Evolutionary conservation across 1,140 invertebrate genomes (phyloP).

Genomic region (Rhizoglyphus robini): DNA sequence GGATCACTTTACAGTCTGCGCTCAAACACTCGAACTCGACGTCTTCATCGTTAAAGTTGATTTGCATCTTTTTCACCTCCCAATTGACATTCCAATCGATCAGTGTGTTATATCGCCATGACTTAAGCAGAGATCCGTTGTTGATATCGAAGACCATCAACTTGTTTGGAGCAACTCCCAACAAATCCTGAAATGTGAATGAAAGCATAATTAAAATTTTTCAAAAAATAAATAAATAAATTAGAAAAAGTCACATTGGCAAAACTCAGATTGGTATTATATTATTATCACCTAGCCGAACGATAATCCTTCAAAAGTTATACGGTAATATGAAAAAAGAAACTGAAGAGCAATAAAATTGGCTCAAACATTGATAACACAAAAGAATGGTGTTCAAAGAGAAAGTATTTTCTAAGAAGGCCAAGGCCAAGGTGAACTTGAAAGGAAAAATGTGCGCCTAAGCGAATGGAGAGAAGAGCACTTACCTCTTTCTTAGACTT

Average conservation of each 20-base stretch:
- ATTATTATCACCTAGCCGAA: constrained; percentile 18
- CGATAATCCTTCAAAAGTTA: too few relatives aligned
- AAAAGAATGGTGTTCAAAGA: neutral
- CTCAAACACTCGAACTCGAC: constrained; percentile 85
- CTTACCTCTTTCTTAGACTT: constrained; percentile 38
- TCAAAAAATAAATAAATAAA: neutral
- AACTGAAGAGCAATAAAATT: too few relatives aligned
- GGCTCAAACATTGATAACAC: neutral
- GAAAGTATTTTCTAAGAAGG: neutral
- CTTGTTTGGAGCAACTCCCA: constrained; percentile 86
- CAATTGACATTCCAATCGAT: constrained; percentile 99
- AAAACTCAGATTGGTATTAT: neutral
- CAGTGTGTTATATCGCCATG: constrained; percentile 93
- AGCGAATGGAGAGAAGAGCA: neutral
- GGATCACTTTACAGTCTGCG: constrained; percentile 92
- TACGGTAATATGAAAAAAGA: too few relatives aligned
- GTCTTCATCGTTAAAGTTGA: constrained; percentile 90
- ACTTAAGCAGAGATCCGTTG: constrained; percentile 87
- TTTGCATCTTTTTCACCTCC: constrained; percentile 96
- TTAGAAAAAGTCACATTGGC: neutral
- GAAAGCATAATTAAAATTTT: neutral
- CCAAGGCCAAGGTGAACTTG: neutral
- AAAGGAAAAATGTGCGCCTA: neutral
- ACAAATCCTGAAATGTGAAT: constrained; percentile 52
- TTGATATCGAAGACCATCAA: constrained; percentile 87